Evolutionary conservation across 2,888 invertebrate species (phyloP), one percentile per base, ranked within the genome.

Genomic region (Yponomeuta sedellus): DNA sequence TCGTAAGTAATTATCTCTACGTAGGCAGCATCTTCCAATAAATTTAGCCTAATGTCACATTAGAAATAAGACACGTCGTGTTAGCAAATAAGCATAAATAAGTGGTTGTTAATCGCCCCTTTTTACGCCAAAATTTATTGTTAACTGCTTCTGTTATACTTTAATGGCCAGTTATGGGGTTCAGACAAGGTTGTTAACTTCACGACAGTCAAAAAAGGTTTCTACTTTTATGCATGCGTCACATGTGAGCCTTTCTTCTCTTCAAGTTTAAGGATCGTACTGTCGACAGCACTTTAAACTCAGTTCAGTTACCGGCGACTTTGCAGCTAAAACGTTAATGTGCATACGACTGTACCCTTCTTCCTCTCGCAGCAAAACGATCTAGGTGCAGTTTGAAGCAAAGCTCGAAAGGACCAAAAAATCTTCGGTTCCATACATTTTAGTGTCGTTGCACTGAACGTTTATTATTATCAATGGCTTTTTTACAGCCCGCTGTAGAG

Each of bases 1-100:
- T 34, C 34, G 6, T 34, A 34, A 34, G 34, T 34, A 34, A 34
- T 34, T 34, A 34, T 0, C 34, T 8, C 44, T 52, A 52, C 44
- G 44, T 52, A 52, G 44, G 44, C 44, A 52, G 44, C 12, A 16
- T 52, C 44, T 16, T 61, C 61, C 16, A 61, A 61, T 61, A 61
- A 61, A 61, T 25, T 61, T n/a, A n/a, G 61, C 34, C 61, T 61
- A 61, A 61, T 34, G 34, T 28, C 61, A 28, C 25, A 39, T 61
- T 61, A 16, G 34, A n/a, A 61, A 28, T 61, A 61, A 61, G 25
- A 28, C 28, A 20, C 59, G 34, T 61, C 34, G 22, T 58, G 61
- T 34, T 25, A 34, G 61, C 34, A 34, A 34, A 61, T 61, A 34
- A 34, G 61, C 34, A 25, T 61, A 61, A 61, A 34, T 61, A 25